Percentiles rank a stretch among this genome's conserved stretches.
Conservation (phyloP, 1,140 invertebrate species). For the Hydropsyche tenuis region DNA sequence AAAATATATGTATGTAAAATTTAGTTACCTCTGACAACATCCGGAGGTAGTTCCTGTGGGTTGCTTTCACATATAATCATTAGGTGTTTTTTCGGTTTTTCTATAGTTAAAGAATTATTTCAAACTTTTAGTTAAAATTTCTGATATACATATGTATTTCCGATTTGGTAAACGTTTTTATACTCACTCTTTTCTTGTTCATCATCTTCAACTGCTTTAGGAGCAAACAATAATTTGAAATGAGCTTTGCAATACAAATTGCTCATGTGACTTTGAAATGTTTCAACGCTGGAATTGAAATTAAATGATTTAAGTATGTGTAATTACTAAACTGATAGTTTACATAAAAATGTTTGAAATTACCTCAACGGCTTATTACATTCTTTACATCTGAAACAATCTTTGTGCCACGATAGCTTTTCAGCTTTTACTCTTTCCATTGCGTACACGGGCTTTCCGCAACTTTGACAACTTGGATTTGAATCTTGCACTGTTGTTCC, state of each 20-base stretch:
- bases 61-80: slow-evolving; percentile 92
- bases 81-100: slow-evolving; percentile 78
- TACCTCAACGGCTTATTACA: slow-evolving; percentile 89
- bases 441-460: slow-evolving; percentile 88
- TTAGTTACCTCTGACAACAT: slow-evolving; percentile 90
- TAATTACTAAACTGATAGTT: slow-evolving; percentile 3
- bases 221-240: slow-evolving; percentile 89
- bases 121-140: too few relatives aligned
- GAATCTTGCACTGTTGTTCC: slow-evolving; percentile 52
- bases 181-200: slow-evolving; percentile 71
- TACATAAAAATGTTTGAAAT: slow-evolving; percentile 47
- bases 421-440: slow-evolving; percentile 94
- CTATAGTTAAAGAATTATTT: slow-evolving; percentile 54
- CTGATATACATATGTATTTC: too few relatives aligned
- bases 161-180: slow-evolving; percentile 15
- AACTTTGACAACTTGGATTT: slow-evolving; percentile 74
- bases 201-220: slow-evolving; percentile 83
- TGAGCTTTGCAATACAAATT: slow-evolving; percentile 91
- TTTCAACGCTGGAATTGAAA: slow-evolving; percentile 76
- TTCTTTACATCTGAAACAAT: slow-evolving; percentile 88
- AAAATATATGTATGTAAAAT: too few relatives aligned
- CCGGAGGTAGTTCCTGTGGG: slow-evolving; percentile 85
- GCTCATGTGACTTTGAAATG: slow-evolving; percentile 88
- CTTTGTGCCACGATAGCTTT: slow-evolving; percentile 86
- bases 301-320: neutral